A percentile compares a stretch with the other conserved stretches of the same genome.
Evolutionary conservation across 2,888 invertebrate genomes (phyloP).

Genomic region (Pterobdella sp.): DNA sequence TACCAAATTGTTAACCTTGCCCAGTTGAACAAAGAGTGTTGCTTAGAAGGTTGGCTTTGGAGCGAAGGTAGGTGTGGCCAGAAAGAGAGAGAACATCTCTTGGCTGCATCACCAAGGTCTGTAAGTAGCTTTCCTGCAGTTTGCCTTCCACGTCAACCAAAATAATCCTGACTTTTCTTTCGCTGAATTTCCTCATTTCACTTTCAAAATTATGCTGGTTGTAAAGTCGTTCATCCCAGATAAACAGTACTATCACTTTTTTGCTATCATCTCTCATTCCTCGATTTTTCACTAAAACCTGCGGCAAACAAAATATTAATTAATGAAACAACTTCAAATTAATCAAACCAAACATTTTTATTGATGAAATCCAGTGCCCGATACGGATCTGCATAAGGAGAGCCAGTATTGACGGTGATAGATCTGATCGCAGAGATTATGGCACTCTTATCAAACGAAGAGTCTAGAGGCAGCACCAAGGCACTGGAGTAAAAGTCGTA

Average conservation of each 20-base stretch:
- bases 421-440: conserved; percentile 5
- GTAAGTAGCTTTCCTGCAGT: conserved; percentile 11
- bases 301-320: background rate
- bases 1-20: background rate
- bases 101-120: background rate
- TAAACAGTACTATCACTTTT: conserved; percentile 20
- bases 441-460: conserved; percentile 13
- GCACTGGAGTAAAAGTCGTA: conserved; percentile 23
- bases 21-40: conserved; percentile 23
- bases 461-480: conserved; percentile 7
- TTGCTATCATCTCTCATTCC: conserved; percentile 13
- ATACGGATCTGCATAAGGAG: conserved; percentile 19
- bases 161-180: conserved; percentile 12
- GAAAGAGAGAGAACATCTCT: conserved; percentile 15
- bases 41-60: conserved; percentile 11
- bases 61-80: conserved; percentile 19
- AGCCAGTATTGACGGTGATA: background rate
- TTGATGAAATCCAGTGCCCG: conserved; percentile 11
- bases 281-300: background rate
- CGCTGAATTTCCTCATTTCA: background rate
- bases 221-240: conserved; percentile 16
- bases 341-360: conserved; percentile 17
- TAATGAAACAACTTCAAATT: background rate
- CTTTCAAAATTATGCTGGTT: conserved; percentile 15
- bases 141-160: conserved; percentile 18